Percentiles rank a stretch among this genome's conserved stretches.
Evolutionary conservation across 2,888 invertebrate genomes (phyloP).

Genomic region (Neoascia interrupta): DNA sequence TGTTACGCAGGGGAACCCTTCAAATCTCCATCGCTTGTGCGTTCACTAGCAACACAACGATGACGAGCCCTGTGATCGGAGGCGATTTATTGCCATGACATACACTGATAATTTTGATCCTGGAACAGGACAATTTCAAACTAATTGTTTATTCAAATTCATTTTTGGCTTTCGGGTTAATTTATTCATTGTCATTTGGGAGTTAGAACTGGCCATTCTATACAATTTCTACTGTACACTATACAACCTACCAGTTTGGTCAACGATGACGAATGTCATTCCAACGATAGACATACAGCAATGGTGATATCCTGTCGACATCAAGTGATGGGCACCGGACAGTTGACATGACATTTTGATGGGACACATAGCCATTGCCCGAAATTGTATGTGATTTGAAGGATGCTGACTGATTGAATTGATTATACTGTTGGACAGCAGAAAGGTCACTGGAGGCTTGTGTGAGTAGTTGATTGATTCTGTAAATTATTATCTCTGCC

Average conservation of each 20-base stretch:
- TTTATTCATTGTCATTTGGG: constrained; percentile 63
- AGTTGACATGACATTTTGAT: constrained; percentile 61
- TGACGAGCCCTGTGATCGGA: constrained; percentile 23
- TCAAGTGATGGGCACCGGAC: constrained; percentile 54
- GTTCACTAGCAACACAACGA: too few species aligned
- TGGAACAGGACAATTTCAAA: constrained; percentile 41
- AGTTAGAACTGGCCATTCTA: background rate
- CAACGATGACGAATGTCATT: constrained; percentile 45
- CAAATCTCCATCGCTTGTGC: background rate
- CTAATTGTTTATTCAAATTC: constrained; percentile 69
- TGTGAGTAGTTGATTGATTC: constrained; percentile 22
- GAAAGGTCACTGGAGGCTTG: constrained; percentile 1
- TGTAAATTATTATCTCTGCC: too few species aligned
- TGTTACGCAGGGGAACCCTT: constrained; percentile 23
- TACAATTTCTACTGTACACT: background rate
- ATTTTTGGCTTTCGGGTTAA: constrained; percentile 61
- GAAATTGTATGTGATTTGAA: constrained; percentile 64
- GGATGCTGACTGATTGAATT: constrained; percentile 63
- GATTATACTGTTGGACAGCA: constrained; percentile 38
- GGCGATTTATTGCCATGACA: constrained; percentile 54
- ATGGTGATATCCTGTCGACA: constrained; percentile 60
- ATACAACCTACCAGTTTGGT: too few species aligned
- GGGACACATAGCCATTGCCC: constrained; percentile 34
- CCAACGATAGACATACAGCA: constrained; percentile 13
- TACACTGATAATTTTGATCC: constrained; percentile 29